Conservation (phyloP, 2,888 invertebrate species). For the Drosophila mimica region DNA sequence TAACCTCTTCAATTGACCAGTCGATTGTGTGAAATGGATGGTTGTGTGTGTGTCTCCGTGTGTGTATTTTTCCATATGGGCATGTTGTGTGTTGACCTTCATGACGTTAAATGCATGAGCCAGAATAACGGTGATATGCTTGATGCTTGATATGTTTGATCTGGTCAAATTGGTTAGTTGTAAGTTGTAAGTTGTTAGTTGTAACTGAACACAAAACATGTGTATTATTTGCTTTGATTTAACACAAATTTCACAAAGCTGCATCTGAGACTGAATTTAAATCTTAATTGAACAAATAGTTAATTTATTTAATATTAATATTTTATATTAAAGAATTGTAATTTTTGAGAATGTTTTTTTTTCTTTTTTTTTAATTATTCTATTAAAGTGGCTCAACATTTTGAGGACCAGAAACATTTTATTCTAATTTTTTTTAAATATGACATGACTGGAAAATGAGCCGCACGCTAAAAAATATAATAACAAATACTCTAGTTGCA, state of each 20-base stretch:
- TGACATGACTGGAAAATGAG: no score
- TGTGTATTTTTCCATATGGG: conserved; percentile 6
- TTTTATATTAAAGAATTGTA: no score
- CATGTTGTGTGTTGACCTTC: conserved; percentile 62
- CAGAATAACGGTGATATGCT: conserved; percentile 17
- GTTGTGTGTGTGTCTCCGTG: neutral
- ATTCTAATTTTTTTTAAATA: no score
- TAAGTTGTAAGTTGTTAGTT: no score
- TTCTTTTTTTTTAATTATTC: no score
- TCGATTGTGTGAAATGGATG: conserved; percentile 22
- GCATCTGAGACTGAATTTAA: neutral
- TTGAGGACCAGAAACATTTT: no score
- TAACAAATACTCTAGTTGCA: no score
- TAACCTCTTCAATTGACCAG: conserved; percentile 76
- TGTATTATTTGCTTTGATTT: neutral
- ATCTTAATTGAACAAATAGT: neutral
- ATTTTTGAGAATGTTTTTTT: no score
- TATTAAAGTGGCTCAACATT: no score
- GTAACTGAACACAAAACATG: neutral
- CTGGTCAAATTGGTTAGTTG: neutral
- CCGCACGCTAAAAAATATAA: no score
- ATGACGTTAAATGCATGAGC: conserved; percentile 50
- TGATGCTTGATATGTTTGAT: neutral
- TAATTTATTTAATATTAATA: no score
- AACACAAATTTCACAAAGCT: neutral